Evolutionary conservation across 1,140 invertebrate species (phyloP).

Genomic region (Homalodisca vitripennis): DNA sequence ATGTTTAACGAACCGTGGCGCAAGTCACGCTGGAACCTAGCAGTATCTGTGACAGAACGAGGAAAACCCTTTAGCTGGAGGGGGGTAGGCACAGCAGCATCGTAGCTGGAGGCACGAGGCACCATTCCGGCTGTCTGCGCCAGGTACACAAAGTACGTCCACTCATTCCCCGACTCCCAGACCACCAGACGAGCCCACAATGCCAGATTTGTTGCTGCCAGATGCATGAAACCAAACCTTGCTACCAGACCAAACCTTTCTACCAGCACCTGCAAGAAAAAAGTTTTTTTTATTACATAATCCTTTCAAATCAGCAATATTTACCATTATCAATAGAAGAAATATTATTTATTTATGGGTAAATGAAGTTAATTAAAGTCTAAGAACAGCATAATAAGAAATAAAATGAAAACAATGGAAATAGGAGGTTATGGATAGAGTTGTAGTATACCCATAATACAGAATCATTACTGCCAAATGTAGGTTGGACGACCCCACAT

Average conservation of each 20-base stretch:
- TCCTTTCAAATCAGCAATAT: not conserved
- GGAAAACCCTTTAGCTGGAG: slow-evolving; percentile 51
- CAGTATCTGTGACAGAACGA: slow-evolving; percentile 46
- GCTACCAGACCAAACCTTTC: slow-evolving; percentile 56
- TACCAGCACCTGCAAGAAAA: slow-evolving; percentile 52
- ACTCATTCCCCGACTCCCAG: slow-evolving; percentile 58
- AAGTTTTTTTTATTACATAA: not conserved
- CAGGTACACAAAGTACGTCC: slow-evolving; percentile 54
- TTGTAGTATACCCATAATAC: too few species aligned
- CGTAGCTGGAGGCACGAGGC: slow-evolving; percentile 34
- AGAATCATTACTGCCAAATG: too few species aligned
- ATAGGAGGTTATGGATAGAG: too few species aligned
- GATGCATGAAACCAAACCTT: slow-evolving; percentile 59
- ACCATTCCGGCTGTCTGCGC: slow-evolving; percentile 45
- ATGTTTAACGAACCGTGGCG: too few species aligned
- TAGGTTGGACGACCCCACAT: too few species aligned
- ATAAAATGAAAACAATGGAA: too few species aligned
- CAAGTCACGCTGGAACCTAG: slow-evolving; percentile 41
- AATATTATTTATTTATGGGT: not conserved
- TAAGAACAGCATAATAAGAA: too few species aligned
- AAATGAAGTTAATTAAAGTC: slow-evolving; percentile 2
- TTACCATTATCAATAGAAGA: not conserved
- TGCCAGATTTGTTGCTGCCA: slow-evolving; percentile 60
- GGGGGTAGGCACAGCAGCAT: slow-evolving; percentile 46
- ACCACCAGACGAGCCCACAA: slow-evolving; percentile 61